Evolutionary conservation across 2,113 vertebrate genomes (phyloP), one percentile per base, ranked within the genome.

Genomic region (Amazona guildingii): DNA sequence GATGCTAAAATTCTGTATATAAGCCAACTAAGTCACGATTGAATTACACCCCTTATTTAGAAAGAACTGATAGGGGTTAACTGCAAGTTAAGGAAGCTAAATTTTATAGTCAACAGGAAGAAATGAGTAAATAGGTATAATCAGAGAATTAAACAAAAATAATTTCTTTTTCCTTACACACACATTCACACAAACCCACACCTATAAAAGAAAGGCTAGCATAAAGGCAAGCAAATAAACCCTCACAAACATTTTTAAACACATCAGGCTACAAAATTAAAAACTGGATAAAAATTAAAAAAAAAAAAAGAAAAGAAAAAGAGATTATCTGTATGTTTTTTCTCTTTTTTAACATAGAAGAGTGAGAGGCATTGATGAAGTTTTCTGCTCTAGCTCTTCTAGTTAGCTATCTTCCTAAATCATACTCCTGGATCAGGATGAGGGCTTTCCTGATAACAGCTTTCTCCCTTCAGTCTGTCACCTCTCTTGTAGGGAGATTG

Each of bases 41-140:
- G 31, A 81, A 77, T 70, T n/a, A 67, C 21, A 6, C 2, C n/a
- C 66, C 13, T 88, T 80, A 44, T 41, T 70, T 70, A 78, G 51
- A 86, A 91, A 83, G 41, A 91, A 91, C 72, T 89, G 66, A 75
- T 23, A 51, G 52, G 67, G 59, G 51, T 70, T 91, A 95, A 74
- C 64, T 57, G 13, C 31, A 84, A 49, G 77, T 78, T 86, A 74
- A 70, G 41, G 19, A 89, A 72, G 25, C 28, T 70, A 96, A 94
- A 77, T 81, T 66, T 66, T 81, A 73, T 4, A 88, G 64, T 19
- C 51, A 74, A 19, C 41, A 31, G 64, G 48, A 89, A 94, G 31
- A 84, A 86, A 84, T 67, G 9, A 7, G 4, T 54, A 67, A 76
- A 70, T 23, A 75, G 51, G n/a, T 81, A 78, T 76, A 96, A 49